Conservation (phyloP, 1,140 invertebrate species). For the Saccostrea cuccullata region DNA sequence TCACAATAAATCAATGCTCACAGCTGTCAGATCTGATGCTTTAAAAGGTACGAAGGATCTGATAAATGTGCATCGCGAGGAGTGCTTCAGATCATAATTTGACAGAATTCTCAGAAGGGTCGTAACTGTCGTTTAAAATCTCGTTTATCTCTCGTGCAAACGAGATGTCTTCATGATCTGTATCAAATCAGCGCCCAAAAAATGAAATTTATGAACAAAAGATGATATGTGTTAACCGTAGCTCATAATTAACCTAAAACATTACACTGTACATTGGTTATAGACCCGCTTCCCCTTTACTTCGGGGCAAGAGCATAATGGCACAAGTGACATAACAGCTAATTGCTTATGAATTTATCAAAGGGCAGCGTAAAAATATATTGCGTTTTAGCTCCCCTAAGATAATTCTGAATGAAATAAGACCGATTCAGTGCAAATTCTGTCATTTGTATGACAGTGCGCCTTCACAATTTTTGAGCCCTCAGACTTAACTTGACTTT, state of each 20-base stretch:
- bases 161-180: slow-evolving; percentile 32
- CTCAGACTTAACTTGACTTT: too few relatives aligned
- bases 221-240: slow-evolving; percentile 4
- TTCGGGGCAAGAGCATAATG: neutral
- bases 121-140: slow-evolving; percentile 15
- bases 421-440: too few relatives aligned
- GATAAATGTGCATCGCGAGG: slow-evolving; percentile 3
- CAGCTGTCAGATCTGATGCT: slow-evolving; percentile 18
- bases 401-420: too few relatives aligned
- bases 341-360: slow-evolving; percentile 12
- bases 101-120: slow-evolving; percentile 31
- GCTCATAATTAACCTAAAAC: neutral
- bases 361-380: neutral
- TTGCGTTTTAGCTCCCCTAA: neutral
- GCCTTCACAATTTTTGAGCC: too few relatives aligned
- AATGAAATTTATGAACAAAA: slow-evolving; percentile 25
- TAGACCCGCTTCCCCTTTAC: neutral
- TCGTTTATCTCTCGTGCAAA: slow-evolving; percentile 32
- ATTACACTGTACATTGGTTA: neutral
- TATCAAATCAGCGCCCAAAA: slow-evolving; percentile 31
- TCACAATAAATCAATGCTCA: slow-evolving; percentile 33
- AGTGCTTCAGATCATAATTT: slow-evolving; percentile 30
- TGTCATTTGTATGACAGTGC: too few relatives aligned
- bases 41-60: slow-evolving; percentile 14
- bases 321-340: slow-evolving; percentile 14